Evolutionary conservation across 1,140 invertebrate species (phyloP), one percentile per base, ranked within the genome.

Genomic region (Gryon sp.): DNA sequence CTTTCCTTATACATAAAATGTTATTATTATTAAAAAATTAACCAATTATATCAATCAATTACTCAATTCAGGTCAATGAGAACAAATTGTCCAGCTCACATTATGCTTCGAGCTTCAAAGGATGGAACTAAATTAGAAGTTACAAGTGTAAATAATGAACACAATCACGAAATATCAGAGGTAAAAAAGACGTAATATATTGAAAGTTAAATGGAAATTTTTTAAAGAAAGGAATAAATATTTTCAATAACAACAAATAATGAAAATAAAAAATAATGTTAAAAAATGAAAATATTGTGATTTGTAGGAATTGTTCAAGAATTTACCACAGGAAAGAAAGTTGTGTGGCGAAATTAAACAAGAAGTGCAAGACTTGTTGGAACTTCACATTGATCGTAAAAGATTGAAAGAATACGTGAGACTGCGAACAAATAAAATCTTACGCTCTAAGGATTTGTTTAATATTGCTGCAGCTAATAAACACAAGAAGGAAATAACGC

Each of bases 141-240:
- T 1, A 87, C 88, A n/a, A 87, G 86, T 69, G 86, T 89, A 2
- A 89, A 88, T 72, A 89, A 89, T 50, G 83, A 87, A 16, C 88
- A 89, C 62, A 89, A 89, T 82, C 88, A 89, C 36, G 87, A 88
- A 78, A 88, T 89, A 14, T 88, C 88, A 16, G 84, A 88, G 78
- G 86, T 69, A 66, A 41, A n/a, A n/a, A n/a, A n/a, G n/a, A n/a
- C n/a, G n/a, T n/a, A n/a, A n/a, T n/a, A n/a, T n/a, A n/a, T n/a
- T n/a, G n/a, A n/a, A n/a, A n/a, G n/a, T n/a, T n/a, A n/a, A n/a
- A n/a, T n/a, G n/a, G n/a, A n/a, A n/a, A n/a, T n/a, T n/a, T n/a
- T n/a, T n/a, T n/a, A n/a, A n/a, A n/a, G n/a, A n/a, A n/a, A n/a
- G n/a, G n/a, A n/a, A n/a, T n/a, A n/a, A n/a, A n/a, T n/a, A n/a